Percentiles rank a stretch among this genome's conserved stretches.
Evolutionary conservation across 2,888 invertebrate species (phyloP).

Genomic region (Iselma pallidipennis): DNA sequence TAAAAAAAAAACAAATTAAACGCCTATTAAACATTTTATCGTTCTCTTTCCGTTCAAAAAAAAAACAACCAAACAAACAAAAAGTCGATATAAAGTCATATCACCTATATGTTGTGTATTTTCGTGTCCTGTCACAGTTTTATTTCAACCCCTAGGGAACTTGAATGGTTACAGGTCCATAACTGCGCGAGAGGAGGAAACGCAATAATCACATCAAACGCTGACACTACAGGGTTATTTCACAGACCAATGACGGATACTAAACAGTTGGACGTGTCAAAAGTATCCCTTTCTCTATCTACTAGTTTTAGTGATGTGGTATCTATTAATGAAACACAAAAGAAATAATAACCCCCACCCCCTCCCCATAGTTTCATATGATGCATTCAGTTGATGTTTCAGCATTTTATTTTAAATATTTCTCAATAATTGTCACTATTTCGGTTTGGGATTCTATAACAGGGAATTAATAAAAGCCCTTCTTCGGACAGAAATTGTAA

Average conservation of each 20-base stretch:
- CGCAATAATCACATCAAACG: conserved; percentile 19
- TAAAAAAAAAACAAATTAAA: no score
- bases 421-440: no score
- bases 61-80: no score
- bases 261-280: not conserved
- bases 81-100: not conserved
- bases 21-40: no score
- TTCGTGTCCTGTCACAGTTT: conserved; percentile 10
- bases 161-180: conserved; percentile 1
- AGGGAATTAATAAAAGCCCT: not conserved
- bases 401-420: no score
- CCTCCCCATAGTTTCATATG: no score
- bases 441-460: no score
- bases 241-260: conserved; percentile 11
- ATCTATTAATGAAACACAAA: no score
- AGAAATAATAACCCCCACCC: no score
- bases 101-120: no score
- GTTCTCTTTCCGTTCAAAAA: no score
- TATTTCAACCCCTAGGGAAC: not conserved
- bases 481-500: not conserved
- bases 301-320: not conserved
- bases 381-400: no score
- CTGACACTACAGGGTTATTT: conserved; percentile 14
- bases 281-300: not conserved
- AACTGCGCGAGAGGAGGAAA: conserved; percentile 6